Base-by-base conservation (phyloP, 2,888 invertebrate species). In the Unio delphinus region DNA sequence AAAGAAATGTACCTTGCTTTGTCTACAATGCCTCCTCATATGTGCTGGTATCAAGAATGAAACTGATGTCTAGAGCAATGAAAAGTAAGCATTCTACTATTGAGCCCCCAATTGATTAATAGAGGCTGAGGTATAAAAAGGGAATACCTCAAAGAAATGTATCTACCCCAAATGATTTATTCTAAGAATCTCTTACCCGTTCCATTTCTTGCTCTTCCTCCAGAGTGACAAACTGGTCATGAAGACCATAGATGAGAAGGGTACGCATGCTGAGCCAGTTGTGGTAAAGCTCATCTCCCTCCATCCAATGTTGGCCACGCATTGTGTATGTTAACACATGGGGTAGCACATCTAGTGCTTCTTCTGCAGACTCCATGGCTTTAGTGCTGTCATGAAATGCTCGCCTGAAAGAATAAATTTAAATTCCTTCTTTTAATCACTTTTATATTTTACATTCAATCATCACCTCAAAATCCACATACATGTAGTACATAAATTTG, bases 141-240 rank as follows among this genome's bases (percentile, higher is more conserved):
- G 3, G 30, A 30, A 30, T 30, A 30, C 30, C 30, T 30, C 30
- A 30, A 5, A 5, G 30, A 30, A 30, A 30, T 5, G 23, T 23
- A 30, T 5, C 30, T 30, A 11, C 8, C 45, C 45, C 45, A 45
- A 45, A 45, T 45, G 15, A 45, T 4, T 45, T 3, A 11, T 45
- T 45, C 45, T 45, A 15, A 15, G 15, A 3, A 55, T 28, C 17
- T 54, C 68, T 88, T 85, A 93, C 93, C 89, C 93, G 90, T 87
- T 93, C 92, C 94, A 94, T 94, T 88, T 93, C 93, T 83, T 93
- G 92, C 89, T 93, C 93, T 83, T 94, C 94, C 26, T 93, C 92
- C 73, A 94, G 90, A n/a, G 93, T 92, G 45, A 94, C 92, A 72
- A 92, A 91, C 75, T 92, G 92, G 88, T 94, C 94, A 83, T 92